A percentile compares a stretch with the other conserved stretches of the same genome.
Evolutionary conservation across 2,797 vertebrate species (phyloP).

Genomic region (Pseudocheirus occidentalis): DNA sequence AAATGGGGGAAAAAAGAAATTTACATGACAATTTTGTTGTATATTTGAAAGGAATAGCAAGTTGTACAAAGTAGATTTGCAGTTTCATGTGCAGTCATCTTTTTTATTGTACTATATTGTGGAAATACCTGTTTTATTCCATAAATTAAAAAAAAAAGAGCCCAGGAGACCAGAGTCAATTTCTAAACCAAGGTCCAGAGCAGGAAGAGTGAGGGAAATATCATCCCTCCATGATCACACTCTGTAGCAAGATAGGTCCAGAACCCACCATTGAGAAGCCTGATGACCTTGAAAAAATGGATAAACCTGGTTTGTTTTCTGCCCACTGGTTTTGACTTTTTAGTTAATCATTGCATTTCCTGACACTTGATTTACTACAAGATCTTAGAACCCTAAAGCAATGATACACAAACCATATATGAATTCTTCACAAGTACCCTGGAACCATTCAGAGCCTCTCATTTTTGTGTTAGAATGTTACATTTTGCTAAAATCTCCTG

Average conservation of each 20-base stretch:
- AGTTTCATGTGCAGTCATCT: neutral
- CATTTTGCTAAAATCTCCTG: conserved; percentile 28
- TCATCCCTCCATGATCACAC: neutral
- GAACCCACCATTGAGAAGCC: neutral
- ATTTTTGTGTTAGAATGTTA: conserved; percentile 45
- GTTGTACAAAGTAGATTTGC: neutral
- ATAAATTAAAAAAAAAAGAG: neutral
- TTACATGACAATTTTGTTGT: neutral
- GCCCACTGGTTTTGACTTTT: neutral
- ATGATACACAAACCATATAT: neutral
- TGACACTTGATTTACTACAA: neutral
- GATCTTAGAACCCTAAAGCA: neutral
- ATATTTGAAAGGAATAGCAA: neutral
- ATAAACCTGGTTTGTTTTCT: neutral
- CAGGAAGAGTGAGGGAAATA: neutral
- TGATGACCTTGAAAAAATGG: neutral
- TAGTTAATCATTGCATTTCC: neutral
- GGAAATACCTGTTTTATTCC: neutral
- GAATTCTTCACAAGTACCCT: neutral
- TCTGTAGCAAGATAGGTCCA: neutral
- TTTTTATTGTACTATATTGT: neutral
- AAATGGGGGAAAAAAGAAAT: neutral
- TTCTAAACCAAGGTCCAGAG: neutral
- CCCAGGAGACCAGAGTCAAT: neutral
- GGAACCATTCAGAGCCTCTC: conserved; percentile 24